Base-by-base conservation (phyloP, 92 coral and sea anemone species). In the Umimayanthus kanabou region DNA sequence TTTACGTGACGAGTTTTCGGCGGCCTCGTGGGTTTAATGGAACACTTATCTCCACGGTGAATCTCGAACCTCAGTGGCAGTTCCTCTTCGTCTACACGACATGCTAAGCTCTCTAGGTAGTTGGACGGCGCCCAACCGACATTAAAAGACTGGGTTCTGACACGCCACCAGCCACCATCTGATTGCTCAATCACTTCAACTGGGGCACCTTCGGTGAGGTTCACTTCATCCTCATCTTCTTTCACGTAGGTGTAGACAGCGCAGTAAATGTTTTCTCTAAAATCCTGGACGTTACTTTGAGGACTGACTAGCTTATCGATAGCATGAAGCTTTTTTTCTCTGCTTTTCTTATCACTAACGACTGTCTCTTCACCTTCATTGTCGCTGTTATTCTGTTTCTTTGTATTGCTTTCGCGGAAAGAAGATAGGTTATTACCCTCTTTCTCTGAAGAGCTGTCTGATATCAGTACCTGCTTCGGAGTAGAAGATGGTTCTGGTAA, bases 111-210 rank as follows among this genome's bases (percentile, higher is more conserved):
- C 66, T 91, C 95, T 30, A 96, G 92, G 85, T 80, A 96, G 69
- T 95, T 96, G 30, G 99, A 95, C 14, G 99, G 99, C 80, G 98
- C 99, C 99, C 99, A 96, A 57, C 99, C 99, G 70, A 91, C 91
- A 23, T 96, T 93, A 50, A 79, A 87, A 79, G 93, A 90, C n/a
- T 89, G 87, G 11, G 99, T 95, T 67, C 96, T 82, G 73, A 96
- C 99, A 33, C 91, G 89, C 99, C 99, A 96, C 99, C 99, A 96
- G 15, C 99, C 99, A 26, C 96, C 90, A 20, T 93, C 93, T 37
- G 94, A 90, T 80, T 93, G 89, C 87, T 91, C 95, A 55, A 96
- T 75, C 30, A 96, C 94, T 76, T 93, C 95, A 13, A 96, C 99
- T 20, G 93, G 87, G 30, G 92, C 92, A 39, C 94, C 94, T 85